Evolutionary conservation across 2,888 invertebrate species (phyloP), one percentile per base, ranked within the genome.

Genomic region (Andrena trimmerana): DNA sequence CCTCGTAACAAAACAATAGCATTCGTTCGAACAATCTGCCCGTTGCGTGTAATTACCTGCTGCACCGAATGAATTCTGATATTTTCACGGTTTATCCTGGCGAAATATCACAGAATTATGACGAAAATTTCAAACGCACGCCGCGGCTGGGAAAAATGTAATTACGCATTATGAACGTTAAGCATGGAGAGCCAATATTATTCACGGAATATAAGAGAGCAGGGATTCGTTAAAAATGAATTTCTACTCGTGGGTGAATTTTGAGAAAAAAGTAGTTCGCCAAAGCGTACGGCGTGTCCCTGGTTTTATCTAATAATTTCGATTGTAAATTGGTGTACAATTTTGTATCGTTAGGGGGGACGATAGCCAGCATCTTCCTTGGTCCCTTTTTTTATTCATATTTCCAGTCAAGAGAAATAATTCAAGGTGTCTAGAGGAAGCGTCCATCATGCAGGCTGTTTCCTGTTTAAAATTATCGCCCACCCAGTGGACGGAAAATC

Each of bases 321-420:
- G 42, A 42, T 54, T 54, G 54, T 54, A n/a, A 54, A 54, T 54
- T 57, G 27, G 5, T 16, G 16, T 42, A 42, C 10, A 24, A 24
- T 27, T 27, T 27, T 57, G 0, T 57, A 24, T 10, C 57, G 13
- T 57, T 27, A 20, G 4, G 8, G 20, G 27, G 1, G 20, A 24
- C 1, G 20, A 24, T 52, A 31, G 33, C 29, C 24, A 31, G 20
- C 33, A 54, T 50, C 50, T 31, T 31, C 33, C 52, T 16, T 6
- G 67, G 20, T 68, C 54, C 48, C n/a, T 33, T 54, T 54, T 68
- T 36, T 54, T 29, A 60, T 48, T 13, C 27, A 16, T 50, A 71
- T 62, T 75, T 60, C 33, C 33, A 36, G 68, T 24, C n/a, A 60
- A 33, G 24, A 48, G 59, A 75, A 75, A 75, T 68, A 75, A 60